These are phyloP conservation scores for Pasiphila rectangulata DNA, from an alignment of 2,888 invertebrate genomes.

Conservation along the genomic window DNA sequence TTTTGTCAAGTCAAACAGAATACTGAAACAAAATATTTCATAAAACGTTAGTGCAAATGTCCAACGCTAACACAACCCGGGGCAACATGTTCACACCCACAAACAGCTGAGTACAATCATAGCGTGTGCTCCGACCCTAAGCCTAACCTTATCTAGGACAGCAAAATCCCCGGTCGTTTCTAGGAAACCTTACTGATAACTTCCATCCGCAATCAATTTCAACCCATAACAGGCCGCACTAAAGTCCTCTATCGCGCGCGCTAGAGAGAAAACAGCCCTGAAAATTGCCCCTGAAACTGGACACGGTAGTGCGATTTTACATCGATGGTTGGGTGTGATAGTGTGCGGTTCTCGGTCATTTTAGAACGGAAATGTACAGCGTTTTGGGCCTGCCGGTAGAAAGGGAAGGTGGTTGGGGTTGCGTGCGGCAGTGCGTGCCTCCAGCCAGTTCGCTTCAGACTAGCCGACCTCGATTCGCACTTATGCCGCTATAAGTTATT, in stretches of 20 bases:
- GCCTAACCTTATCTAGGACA: constrained; percentile 50
- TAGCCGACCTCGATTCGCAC: constrained; percentile 72
- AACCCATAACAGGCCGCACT: constrained; percentile 36
- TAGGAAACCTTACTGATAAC: constrained; percentile 59
- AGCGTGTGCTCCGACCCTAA: constrained; percentile 44
- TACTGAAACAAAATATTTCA: background rate
- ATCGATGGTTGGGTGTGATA: constrained; percentile 28
- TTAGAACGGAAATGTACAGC: constrained; percentile 32
- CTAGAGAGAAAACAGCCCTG: constrained; percentile 29
- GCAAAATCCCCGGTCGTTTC: constrained; percentile 53
- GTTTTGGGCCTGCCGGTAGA: constrained; percentile 28
- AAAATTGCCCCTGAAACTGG: constrained; percentile 43
- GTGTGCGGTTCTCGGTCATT: constrained; percentile 22
- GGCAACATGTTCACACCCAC: constrained; percentile 6
- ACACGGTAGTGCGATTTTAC: constrained; percentile 26
- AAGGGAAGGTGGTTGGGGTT: constrained; percentile 30
- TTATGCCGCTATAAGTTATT: constrained; percentile 71
- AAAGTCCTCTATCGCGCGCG: constrained; percentile 15
- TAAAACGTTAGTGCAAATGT: background rate
- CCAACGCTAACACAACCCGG: background rate
- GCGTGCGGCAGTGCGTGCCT: constrained; percentile 75
- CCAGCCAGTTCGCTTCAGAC: constrained; percentile 67
- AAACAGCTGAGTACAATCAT: constrained; percentile 11
- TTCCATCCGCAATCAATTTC: constrained; percentile 41
- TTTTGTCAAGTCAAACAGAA: background rate